Percentiles rank a stretch among this genome's conserved stretches.
Conservation (phyloP, 2,888 invertebrate genomes). For the Hermaeophaga mercurialis region DNA sequence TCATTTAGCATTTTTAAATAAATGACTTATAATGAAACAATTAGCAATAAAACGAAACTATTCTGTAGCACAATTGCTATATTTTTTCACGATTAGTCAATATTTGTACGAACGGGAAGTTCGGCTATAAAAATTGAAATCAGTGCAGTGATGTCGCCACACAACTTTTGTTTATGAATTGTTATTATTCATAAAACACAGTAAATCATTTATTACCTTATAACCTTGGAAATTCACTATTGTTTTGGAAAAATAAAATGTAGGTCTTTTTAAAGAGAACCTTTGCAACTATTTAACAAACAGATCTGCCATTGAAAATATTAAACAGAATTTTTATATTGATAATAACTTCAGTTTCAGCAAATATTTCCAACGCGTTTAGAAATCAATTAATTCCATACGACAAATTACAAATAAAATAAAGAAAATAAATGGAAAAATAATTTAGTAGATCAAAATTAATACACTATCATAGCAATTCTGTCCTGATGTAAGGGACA, state of each 20-base stretch:
- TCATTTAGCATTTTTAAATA: conserved; percentile 12
- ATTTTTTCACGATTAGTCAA: not conserved
- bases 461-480: too few relatives aligned
- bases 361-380: too few relatives aligned
- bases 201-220: not conserved
- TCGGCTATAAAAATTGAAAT: conserved; percentile 1
- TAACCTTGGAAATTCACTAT: not conserved
- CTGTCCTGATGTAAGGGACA: too few relatives aligned
- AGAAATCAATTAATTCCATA: too few relatives aligned
- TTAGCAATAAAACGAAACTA: not conserved
- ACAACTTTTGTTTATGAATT: not conserved
- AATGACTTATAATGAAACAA: conserved; percentile 6
- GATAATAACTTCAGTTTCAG: too few relatives aligned
- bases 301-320: too few relatives aligned
- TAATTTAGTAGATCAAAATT: too few relatives aligned
- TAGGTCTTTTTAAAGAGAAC: not conserved
- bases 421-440: too few relatives aligned
- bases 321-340: too few relatives aligned
- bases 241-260: not conserved
- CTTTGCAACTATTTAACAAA: too few relatives aligned
- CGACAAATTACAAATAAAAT: too few relatives aligned
- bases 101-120: not conserved
- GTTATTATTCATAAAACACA: not conserved
- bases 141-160: not conserved
- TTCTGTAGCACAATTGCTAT: not conserved